Evolutionary conservation across 1,140 invertebrate species (phyloP), one percentile per base, ranked within the genome.

Genomic region (Aphis craccivora): DNA sequence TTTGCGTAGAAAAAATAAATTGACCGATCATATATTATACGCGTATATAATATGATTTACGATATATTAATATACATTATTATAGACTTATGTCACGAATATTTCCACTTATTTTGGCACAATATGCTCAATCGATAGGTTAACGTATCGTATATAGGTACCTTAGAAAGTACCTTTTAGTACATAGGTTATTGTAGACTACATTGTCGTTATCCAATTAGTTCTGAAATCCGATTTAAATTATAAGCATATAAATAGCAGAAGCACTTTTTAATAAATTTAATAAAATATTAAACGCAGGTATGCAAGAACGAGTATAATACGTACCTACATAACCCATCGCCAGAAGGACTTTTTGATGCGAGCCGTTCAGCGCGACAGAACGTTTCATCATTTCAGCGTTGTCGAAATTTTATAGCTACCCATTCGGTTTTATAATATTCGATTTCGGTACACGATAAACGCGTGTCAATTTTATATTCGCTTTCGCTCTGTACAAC

Each of bases 221-320:
- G 60, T 76, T 76, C 60, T 76, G 30, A 76, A 76, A 76, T 76
- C 60, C n/a, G n/a, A 76, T 76, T 76, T 76, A 14, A 76, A 76
- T 1, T 6, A n/a, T 76, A 76, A 6, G 20, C 4, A 76, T n/a
- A n/a, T 20, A 35, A 76, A 76, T 2, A 76, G 5, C n/a, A n/a
- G 4, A 76, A 76, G 30, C n/a, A 20, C 4, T 18, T 76, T 76
- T 76, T 76, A 76, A 76, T 76, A n/a, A 76, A 76, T 35, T 18
- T n/a, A 76, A 76, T 67, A 67, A 11, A 30, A 30, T 67, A 60
- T 60, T 30, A 60, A 11, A 60, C 8, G 11, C n/a, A n/a, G 3
- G 30, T 60, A 60, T 25, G 9, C 60, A 30, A 67, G 11, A 67
- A 67, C 60, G n/a, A 0, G 60, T 76, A 76, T n/a, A n/a, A 1